A percentile compares a stretch with the other conserved stretches of the same genome.
Evolutionary conservation across 2,888 invertebrate genomes (phyloP).

Genomic region (Acleris literana): DNA sequence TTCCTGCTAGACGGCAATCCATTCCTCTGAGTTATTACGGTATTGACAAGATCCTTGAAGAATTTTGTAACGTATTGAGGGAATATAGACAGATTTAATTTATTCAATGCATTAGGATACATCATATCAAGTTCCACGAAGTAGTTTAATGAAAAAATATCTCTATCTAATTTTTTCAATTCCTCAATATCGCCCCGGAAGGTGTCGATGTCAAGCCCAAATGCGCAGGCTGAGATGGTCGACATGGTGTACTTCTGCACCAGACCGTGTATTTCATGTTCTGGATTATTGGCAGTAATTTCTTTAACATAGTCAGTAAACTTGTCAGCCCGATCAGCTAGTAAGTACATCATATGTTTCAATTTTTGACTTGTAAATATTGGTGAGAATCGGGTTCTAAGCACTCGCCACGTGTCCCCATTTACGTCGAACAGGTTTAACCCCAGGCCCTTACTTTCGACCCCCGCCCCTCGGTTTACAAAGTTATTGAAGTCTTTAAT

Average conservation of each 20-base stretch:
- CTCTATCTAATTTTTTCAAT: too few species aligned
- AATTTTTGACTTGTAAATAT: constrained; percentile 63
- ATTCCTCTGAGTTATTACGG: too few species aligned
- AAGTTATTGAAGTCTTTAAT: constrained; percentile 59
- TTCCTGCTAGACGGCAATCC: too few species aligned
- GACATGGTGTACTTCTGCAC: constrained; percentile 15
- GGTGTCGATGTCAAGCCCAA: constrained; percentile 20
- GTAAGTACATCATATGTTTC: constrained; percentile 59
- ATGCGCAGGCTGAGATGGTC: constrained; percentile 20
- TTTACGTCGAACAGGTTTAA: constrained; percentile 59
- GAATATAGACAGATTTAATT: too few species aligned
- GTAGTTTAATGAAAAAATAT: too few species aligned
- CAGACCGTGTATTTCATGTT: constrained; percentile 11
- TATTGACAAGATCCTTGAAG: too few species aligned
- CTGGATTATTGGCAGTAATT: constrained; percentile 33
- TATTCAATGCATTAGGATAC: too few species aligned
- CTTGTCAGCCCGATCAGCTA: constrained; percentile 52
- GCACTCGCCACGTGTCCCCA: constrained; percentile 55
- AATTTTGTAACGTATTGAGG: too few species aligned
- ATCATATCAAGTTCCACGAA: too few species aligned
- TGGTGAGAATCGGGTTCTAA: constrained; percentile 56
- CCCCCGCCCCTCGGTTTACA: constrained; percentile 48
- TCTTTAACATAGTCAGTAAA: constrained; percentile 46
- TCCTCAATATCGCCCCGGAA: too few species aligned
- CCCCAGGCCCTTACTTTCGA: constrained; percentile 55